Base-by-base conservation (phyloP, 2,113 vertebrate species). In the Rattus rattus region DNA sequence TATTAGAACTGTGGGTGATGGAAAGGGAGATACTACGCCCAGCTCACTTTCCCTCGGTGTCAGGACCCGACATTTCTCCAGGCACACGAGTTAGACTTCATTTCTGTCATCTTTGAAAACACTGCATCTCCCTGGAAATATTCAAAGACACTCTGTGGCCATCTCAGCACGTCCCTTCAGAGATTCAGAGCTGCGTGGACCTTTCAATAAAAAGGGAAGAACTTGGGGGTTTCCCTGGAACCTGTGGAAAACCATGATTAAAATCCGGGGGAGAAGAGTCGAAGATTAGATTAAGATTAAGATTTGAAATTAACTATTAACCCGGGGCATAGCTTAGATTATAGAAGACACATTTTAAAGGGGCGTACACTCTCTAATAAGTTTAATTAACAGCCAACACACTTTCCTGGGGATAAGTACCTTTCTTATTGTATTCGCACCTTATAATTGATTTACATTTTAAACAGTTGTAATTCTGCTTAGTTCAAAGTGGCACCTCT, bases 361-460 rank as follows among this genome's bases (percentile, higher is more conserved):
- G 92, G 90, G 36, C 84, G 90, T 89, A 92, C 75, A 83, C 94
- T 70, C 91, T 96, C 89, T 96, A 94, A 80, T 92, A 96, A 76
- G 91, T 96, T 97, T 98, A 97, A 98, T 97, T 97, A 96, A 94
- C 95, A 96, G 75, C 96, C 92, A 97, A 95, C 96, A 97, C 5
- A 93, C 94, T 98, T 98, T 98, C 92, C 52, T 95, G 85, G 97
- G 93, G 76, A 79, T 97, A 97, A 96, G 93, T 96, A 94, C 93
- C 96, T 98, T 97, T 95, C 91, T 97, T 95, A 96, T 91, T 98
- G 92, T 98, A 95, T 97, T 98, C 97, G 97, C 90, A 96, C 96
- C 91, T 96, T 97, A 49, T 97, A 97, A 98, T 98, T 98, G 98
- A 97, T 98, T 97, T 98, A 97, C 86, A 98, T 98, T 98, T 98